A percentile compares a stretch with the other conserved stretches of the same genome.
Conservation (phyloP, 2,888 invertebrate species). For the Polyommatus icarus region DNA sequence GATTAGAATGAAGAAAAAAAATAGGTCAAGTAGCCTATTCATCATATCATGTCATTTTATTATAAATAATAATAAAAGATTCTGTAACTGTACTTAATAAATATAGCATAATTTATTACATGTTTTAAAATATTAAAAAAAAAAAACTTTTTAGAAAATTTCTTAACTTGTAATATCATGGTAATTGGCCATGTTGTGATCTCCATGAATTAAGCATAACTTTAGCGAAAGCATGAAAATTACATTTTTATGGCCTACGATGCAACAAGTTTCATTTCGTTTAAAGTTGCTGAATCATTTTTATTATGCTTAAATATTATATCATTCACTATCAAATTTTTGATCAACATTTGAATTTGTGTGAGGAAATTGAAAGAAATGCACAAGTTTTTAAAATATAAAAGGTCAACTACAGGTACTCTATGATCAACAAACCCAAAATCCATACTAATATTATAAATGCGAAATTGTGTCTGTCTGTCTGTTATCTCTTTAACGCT, state of each 20-base stretch:
- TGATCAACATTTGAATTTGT: neutral
- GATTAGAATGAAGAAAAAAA: too few relatives aligned
- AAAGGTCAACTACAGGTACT: too few relatives aligned
- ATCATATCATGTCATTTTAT: too few relatives aligned
- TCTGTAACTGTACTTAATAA: too few relatives aligned
- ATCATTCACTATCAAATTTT: neutral
- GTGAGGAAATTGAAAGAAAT: too few relatives aligned
- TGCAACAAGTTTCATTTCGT: conserved; percentile 2
- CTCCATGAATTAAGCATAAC: neutral
- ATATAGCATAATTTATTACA: neutral
- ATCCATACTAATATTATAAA: too few relatives aligned
- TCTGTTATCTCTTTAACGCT: too few relatives aligned
- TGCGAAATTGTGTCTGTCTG: too few relatives aligned
- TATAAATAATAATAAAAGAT: too few relatives aligned
- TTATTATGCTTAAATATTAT: neutral
- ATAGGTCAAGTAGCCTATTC: too few relatives aligned
- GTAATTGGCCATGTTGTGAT: neutral
- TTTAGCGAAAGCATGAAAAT: conserved; percentile 28
- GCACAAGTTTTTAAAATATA: too few relatives aligned
- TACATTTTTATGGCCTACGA: conserved; percentile 3
- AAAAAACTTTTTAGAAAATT: neutral
- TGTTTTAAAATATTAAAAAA: neutral
- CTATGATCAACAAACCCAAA: too few relatives aligned
- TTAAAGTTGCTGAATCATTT: neutral
- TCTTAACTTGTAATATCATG: neutral